Evolutionary conservation across 2,888 invertebrate species (phyloP).

Genomic region (Sceliomorpha sp.): DNA sequence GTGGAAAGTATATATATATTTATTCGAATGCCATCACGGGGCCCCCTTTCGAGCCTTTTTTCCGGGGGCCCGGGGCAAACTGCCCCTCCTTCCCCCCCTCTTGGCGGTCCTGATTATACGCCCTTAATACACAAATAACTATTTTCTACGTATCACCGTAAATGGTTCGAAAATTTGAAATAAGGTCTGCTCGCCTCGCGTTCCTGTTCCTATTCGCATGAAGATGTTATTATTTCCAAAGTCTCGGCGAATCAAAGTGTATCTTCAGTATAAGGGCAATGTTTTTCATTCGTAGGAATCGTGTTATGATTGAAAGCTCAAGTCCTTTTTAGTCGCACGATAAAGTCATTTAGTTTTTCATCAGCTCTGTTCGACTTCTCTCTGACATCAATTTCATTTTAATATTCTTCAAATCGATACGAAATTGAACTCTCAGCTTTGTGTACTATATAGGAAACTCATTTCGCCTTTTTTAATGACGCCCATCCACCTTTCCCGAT

Average conservation of each 20-base stretch:
- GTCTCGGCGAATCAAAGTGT: constrained; percentile 42
- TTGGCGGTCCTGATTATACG: too few species aligned
- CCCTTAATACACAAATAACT: too few species aligned
- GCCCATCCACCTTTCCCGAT: constrained; percentile 34
- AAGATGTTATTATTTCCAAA: constrained; percentile 26
- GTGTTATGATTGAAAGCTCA: constrained; percentile 53
- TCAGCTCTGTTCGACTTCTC: constrained; percentile 50
- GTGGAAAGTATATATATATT: too few species aligned
- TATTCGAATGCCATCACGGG: too few species aligned
- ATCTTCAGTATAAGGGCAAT: constrained; percentile 40
- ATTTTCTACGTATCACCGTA: too few species aligned
- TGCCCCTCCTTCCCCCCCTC: too few species aligned
- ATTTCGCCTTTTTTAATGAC: constrained; percentile 47
- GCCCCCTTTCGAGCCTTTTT: too few species aligned
- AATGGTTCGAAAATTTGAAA: too few species aligned
- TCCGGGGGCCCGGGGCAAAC: too few species aligned
- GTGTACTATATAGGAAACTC: constrained; percentile 51
- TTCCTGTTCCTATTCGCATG: too few species aligned
- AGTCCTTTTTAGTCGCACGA: constrained; percentile 49
- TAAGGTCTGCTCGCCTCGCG: too few species aligned
- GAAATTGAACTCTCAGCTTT: constrained; percentile 53
- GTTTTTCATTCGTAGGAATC: constrained; percentile 46
- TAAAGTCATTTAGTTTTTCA: constrained; percentile 54
- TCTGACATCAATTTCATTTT: constrained; percentile 55
- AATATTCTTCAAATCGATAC: constrained; percentile 53